Percentiles rank a stretch among this genome's conserved stretches.
Conservation (phyloP, 2,888 invertebrate genomes). For the Eustalomyia histrio region DNA sequence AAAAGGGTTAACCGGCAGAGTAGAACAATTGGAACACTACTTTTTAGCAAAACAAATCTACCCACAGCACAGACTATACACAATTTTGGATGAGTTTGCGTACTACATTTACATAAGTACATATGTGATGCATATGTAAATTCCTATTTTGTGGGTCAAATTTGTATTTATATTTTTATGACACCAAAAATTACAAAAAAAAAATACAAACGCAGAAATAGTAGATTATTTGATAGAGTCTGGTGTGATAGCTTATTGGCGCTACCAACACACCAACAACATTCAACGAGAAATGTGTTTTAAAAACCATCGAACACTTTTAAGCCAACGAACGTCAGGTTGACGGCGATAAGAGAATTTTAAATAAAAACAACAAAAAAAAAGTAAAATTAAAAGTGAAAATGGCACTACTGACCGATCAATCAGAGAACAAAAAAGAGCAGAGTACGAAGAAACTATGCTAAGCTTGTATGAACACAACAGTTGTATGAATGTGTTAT, state of each 20-base stretch:
- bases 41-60: neutral
- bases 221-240: neutral
- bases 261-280: neutral
- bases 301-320: neutral
- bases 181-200: neutral
- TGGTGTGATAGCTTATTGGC: neutral
- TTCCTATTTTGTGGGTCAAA: neutral
- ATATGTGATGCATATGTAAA: neutral
- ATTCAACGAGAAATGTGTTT: neutral
- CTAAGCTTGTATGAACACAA: neutral
- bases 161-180: neutral
- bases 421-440: neutral
- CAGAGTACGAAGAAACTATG: neutral
- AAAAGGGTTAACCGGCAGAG: too few relatives aligned
- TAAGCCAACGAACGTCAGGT: neutral
- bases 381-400: constrained; percentile 7
- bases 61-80: neutral
- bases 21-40: too few relatives aligned
- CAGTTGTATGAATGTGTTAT: neutral
- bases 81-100: neutral
- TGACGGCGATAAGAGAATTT: neutral
- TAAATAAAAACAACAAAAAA: neutral
- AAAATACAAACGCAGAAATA: neutral
- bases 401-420: constrained; percentile 2
- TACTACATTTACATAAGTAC: neutral